These are phyloP conservation scores for Barbus barbus DNA, from an alignment of 2,113 vertebrate genomes.

Conservation along the genomic window DNA sequence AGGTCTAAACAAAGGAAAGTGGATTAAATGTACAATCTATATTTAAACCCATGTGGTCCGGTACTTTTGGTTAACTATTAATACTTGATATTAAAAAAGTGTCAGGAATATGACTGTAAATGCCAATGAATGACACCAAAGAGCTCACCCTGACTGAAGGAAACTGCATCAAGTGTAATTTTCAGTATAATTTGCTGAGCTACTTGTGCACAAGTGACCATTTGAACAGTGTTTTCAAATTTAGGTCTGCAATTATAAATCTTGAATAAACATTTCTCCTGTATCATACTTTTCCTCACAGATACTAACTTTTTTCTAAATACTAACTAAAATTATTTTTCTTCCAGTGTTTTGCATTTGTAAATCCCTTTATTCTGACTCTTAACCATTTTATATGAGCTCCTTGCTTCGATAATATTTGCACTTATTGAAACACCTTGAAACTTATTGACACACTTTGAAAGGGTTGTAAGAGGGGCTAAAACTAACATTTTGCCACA, in stretches of 20 bases:
- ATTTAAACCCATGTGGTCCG: background rate
- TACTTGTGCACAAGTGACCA: background rate
- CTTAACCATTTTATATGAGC: too few relatives aligned
- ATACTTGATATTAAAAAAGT: background rate
- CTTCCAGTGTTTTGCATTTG: background rate
- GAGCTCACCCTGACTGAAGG: background rate
- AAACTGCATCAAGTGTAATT: background rate
- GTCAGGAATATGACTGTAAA: background rate
- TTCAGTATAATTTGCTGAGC: background rate
- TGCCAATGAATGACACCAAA: background rate
- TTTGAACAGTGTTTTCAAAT: background rate
- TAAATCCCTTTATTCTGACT: background rate
- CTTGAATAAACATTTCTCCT: background rate
- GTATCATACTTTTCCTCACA: background rate
- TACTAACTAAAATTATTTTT: background rate
- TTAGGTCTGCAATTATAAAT: background rate
- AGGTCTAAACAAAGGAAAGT: background rate
- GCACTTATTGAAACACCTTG: too few relatives aligned
- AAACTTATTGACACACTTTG: too few relatives aligned
- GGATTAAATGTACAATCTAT: background rate
- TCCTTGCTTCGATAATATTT: too few relatives aligned
- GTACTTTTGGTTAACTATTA: background rate
- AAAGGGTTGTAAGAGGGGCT: too few relatives aligned
- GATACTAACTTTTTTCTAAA: background rate
- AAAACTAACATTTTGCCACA: too few relatives aligned